A percentile compares a stretch with the other conserved stretches of the same genome.
Conservation (phyloP, 1,140 invertebrate species). For the Thaumetopoea pityocampa region DNA sequence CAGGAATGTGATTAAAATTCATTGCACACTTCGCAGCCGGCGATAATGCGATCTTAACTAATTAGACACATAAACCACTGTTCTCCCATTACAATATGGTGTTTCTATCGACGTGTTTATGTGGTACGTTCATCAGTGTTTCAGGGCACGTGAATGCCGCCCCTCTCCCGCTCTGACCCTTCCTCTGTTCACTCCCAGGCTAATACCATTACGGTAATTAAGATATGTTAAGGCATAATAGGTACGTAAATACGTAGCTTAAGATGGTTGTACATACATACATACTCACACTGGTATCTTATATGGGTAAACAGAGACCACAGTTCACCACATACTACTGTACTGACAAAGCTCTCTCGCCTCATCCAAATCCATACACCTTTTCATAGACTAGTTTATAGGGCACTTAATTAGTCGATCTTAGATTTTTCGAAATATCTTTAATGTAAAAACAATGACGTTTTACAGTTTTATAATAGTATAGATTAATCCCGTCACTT, state of each 20-base stretch:
- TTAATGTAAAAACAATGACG: too few relatives aligned
- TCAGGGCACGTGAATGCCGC: conserved; percentile 40
- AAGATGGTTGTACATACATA: conserved; percentile 48
- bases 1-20: not conserved
- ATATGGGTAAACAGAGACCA: conserved; percentile 15
- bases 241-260: conserved; percentile 47
- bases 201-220: conserved; percentile 64
- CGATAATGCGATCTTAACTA: conserved; percentile 10
- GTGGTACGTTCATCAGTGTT: conserved; percentile 40
- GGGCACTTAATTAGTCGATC: too few relatives aligned
- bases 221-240: conserved; percentile 54
- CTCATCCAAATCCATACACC: too few relatives aligned
- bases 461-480: too few relatives aligned
- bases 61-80: conserved; percentile 10
- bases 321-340: too few relatives aligned
- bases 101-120: conserved; percentile 20
- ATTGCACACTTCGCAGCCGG: conserved; percentile 1
- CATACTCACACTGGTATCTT: conserved; percentile 27
- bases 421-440: too few relatives aligned
- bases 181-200: conserved; percentile 24
- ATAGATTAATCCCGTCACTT: too few relatives aligned
- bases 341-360: too few relatives aligned
- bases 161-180: conserved; percentile 20
- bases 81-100: conserved; percentile 10
- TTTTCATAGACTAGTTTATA: too few relatives aligned